Percentiles rank a stretch among this genome's conserved stretches.
Evolutionary conservation across 2,113 vertebrate species (phyloP).

Genomic region (Brachionichthys hirsutus): DNA sequence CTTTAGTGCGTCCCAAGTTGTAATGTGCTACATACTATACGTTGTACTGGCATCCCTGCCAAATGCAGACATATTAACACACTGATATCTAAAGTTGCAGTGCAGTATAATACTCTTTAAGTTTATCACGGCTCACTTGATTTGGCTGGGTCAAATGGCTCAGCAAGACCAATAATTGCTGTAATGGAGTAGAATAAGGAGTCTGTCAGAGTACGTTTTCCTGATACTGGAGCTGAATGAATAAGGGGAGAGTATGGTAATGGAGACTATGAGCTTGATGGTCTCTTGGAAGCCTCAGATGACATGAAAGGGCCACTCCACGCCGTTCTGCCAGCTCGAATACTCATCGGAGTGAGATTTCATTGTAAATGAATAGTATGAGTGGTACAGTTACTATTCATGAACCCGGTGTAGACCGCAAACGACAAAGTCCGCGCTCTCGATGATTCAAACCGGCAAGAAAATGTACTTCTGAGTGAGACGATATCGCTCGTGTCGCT

Average conservation of each 20-base stretch:
- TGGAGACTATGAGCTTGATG: slow-evolving; percentile 57
- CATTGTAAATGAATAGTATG: slow-evolving; percentile 48
- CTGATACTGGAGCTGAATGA: slow-evolving; percentile 41
- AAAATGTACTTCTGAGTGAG: slow-evolving; percentile 23
- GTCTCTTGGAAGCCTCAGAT: slow-evolving; percentile 59
- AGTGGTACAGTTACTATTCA: slow-evolving; percentile 19
- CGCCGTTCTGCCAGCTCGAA: slow-evolving; percentile 63
- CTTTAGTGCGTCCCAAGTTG: slow-evolving; percentile 35
- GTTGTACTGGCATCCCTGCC: background rate
- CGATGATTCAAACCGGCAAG: slow-evolving; percentile 19
- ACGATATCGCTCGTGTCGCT: slow-evolving; percentile 25
- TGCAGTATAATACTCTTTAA: slow-evolving; percentile 20
- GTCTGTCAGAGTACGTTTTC: slow-evolving; percentile 50
- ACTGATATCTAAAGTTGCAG: slow-evolving; percentile 27
- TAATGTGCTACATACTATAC: slow-evolving; percentile 14
- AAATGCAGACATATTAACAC: slow-evolving; percentile 12
- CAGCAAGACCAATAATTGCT: slow-evolving; percentile 67
- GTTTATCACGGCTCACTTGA: slow-evolving; percentile 58
- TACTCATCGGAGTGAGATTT: slow-evolving; percentile 60
- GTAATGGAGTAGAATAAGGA: slow-evolving; percentile 69
- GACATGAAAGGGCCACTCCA: slow-evolving; percentile 59
- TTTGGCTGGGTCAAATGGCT: slow-evolving; percentile 61
- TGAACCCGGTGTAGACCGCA: too few species aligned
- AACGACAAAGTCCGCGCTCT: too few species aligned
- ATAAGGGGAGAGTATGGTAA: slow-evolving; percentile 55